phyloP scores from a whole-genome alignment of 2,113 vertebrate species.

The Anhinga anhinga region DNA sequence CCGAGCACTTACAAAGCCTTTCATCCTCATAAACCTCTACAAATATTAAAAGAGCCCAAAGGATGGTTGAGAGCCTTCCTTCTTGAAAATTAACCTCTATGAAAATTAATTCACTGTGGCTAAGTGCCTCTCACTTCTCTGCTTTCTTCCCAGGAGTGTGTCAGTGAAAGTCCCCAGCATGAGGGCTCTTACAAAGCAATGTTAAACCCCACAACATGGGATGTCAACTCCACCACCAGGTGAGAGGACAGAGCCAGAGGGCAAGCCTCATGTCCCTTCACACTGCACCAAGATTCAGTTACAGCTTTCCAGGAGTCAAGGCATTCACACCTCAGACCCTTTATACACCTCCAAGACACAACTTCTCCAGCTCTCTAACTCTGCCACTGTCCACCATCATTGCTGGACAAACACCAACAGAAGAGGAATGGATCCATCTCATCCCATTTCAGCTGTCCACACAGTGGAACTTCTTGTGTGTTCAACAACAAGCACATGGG shows the following conservation, averaged over 20 bases:
- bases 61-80: neutral
- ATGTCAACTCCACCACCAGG: neutral
- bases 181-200: neutral
- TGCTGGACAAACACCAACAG: neutral
- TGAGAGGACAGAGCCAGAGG: neutral
- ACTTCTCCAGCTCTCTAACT: neutral
- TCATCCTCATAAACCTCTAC: neutral
- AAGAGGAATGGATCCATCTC: neutral
- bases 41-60: neutral
- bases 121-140: neutral
- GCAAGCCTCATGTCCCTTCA: neutral
- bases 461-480: neutral
- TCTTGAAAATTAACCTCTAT: neutral
- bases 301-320: neutral
- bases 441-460: neutral
- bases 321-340: neutral
- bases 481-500: neutral
- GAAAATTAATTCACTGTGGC: neutral
- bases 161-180: neutral
- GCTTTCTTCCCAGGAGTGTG: neutral
- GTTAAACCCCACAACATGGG: neutral
- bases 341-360: neutral
- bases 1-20: neutral
- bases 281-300: neutral
- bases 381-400: neutral